Percentiles rank a stretch among this genome's conserved stretches.
These are phyloP conservation scores for Nebria salina DNA, from an alignment of 2,888 invertebrate species.

Conservation along the genomic window DNA sequence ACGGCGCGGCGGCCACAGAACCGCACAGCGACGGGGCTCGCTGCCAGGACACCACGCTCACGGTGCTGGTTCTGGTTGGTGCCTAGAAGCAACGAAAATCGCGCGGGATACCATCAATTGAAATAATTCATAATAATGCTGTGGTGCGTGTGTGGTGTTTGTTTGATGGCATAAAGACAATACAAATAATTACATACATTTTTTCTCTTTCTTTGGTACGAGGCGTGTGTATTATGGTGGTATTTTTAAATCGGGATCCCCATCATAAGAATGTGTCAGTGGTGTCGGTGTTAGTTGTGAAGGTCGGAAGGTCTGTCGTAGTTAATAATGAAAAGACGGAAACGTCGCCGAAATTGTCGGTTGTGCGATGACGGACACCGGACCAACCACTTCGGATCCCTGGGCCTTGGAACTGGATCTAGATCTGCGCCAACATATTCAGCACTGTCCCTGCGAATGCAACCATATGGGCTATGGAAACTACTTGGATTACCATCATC, in stretches of 20 bases:
- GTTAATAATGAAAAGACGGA: conserved; percentile 55
- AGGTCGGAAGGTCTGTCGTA: background rate
- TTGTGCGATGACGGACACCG: conserved; percentile 61
- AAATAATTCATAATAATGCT: no score
- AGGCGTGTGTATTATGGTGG: background rate
- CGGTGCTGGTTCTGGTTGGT: background rate
- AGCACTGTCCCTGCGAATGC: conserved; percentile 89
- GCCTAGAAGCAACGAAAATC: background rate
- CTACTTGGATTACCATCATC: conserved; percentile 80
- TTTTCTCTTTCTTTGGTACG: no score
- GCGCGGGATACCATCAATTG: background rate
- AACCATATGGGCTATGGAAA: conserved; percentile 95
- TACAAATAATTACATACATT: no score
- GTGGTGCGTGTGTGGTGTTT: no score
- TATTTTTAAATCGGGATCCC: background rate
- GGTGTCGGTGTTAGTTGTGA: background rate
- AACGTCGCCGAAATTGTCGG: conserved; percentile 54
- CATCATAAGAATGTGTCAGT: background rate
- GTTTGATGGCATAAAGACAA: no score
- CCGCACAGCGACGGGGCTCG: conserved; percentile 1
- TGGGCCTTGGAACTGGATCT: conserved; percentile 68
- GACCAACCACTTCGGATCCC: conserved; percentile 60
- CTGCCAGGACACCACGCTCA: conserved; percentile 17
- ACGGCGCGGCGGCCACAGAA: conserved; percentile 13
- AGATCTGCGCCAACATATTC: conserved; percentile 88